Base-by-base conservation (phyloP, 1,140 invertebrate species). In the Vanessa tameamea region DNA sequence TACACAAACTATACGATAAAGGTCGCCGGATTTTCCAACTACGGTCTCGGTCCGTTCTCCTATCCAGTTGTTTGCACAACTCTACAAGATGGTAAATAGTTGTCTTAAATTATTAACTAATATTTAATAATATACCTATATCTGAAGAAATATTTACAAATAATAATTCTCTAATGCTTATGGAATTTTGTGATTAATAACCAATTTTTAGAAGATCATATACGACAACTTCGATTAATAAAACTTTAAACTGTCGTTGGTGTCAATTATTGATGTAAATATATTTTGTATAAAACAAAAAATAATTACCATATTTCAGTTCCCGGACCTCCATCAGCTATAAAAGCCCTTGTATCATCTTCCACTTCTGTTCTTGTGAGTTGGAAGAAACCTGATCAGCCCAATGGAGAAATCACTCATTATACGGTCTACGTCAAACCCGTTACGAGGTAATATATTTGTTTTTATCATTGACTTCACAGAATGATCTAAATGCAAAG, bases 1-100 rank as follows among this genome's bases (percentile, higher is more conserved):
- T 96, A 95, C 77, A 95, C 95, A 5, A 97, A 97, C 90, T 98
- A 98, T 87, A 97, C 96, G 7, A 94, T 98, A 43, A 95, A 96
- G 82, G 96, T 98, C 0, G 91, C 97, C 72, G 97, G 97, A 4
- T 97, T 96, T 81, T 98, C 97, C 0, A 94, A 95, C 57, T 96
- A 96, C 20, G 97, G 97, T 0, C 95, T 97, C 80, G 97, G 97
- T 23, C 94, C 96, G 4, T 93, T 96, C 64, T 97, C 96, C 70
- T 90, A 93, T 55, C 94, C 96, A 12, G 94, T 98, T 69, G 95
- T 95, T 85, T 97, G 97, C 82, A 95, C 94, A 43, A 98, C 97
- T 0, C 94, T 96, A 72, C 96, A 98, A 90, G 96, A 97, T 91
- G 94, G 95, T 96, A 93, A 89, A 78, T 81, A 61, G 43, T 61